phyloP scores from a whole-genome alignment of 2,113 vertebrate species.

The Pithys albifrons region DNA sequence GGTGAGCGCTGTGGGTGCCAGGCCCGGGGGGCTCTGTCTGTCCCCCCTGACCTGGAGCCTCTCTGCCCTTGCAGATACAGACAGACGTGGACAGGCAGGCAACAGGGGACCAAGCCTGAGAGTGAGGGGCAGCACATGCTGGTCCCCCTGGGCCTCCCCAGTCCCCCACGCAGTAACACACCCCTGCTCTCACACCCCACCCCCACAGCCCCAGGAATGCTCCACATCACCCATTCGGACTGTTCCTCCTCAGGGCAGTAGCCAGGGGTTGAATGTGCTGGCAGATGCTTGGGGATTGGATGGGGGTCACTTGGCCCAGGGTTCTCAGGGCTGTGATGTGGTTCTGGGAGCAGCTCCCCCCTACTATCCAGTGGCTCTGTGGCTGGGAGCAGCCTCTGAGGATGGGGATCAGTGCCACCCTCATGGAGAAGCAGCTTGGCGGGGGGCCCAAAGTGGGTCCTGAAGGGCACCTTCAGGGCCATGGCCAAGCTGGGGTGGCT shows the following conservation, averaged over 20 bases:
- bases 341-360: neutral
- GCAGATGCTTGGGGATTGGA: neutral
- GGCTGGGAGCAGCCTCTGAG: neutral
- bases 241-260: constrained; percentile 26
- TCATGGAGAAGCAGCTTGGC: neutral
- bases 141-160: neutral
- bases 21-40: neutral
- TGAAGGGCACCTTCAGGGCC: neutral
- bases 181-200: neutral
- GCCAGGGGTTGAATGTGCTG: neutral
- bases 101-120: neutral
- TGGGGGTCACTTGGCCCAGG: too few species aligned
- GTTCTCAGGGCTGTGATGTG: neutral
- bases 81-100: neutral
- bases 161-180: neutral
- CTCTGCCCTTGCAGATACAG: constrained; percentile 4
- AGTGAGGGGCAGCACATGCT: neutral
- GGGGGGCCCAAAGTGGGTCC: neutral
- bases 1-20: constrained; percentile 30
- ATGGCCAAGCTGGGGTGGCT: neutral
- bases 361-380: neutral
- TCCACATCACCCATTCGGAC: neutral
- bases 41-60: neutral
- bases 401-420: neutral
- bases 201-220: neutral